phyloP scores from a whole-genome alignment of 1,140 invertebrate species.

The Dendrolimus punctatus region DNA sequence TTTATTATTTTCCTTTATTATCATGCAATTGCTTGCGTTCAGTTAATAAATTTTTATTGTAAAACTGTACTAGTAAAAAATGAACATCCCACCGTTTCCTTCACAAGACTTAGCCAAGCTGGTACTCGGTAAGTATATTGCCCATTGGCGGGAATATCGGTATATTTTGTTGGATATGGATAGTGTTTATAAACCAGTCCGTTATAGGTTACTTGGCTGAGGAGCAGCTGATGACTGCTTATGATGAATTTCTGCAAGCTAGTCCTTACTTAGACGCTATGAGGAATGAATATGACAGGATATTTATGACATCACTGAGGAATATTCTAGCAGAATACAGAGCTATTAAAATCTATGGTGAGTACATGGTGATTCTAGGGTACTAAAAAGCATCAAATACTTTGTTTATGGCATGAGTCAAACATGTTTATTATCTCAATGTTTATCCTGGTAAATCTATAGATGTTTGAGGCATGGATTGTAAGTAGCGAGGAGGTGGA shows the following conservation, averaged over 20 bases:
- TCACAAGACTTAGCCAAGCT: slow-evolving; percentile 60
- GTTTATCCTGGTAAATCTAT: too few species aligned
- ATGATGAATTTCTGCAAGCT: slow-evolving; percentile 61
- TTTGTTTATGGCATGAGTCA: too few species aligned
- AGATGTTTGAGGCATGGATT: too few species aligned
- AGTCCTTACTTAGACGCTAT: slow-evolving; percentile 59
- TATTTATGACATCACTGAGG: slow-evolving; percentile 60
- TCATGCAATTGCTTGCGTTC: not conserved
- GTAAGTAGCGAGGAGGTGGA: too few species aligned
- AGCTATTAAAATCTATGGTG: slow-evolving; percentile 60
- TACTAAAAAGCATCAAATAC: too few species aligned
- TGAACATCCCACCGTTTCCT: slow-evolving; percentile 56
- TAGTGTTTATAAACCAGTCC: slow-evolving; percentile 6
- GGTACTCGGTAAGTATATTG: slow-evolving; percentile 45
- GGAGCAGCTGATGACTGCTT: slow-evolving; percentile 62
- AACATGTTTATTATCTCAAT: too few species aligned
- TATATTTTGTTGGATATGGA: not conserved
- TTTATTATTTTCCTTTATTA: too few species aligned
- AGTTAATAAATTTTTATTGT: not conserved
- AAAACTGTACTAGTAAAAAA: slow-evolving; percentile 11
- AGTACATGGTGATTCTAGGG: slow-evolving; percentile 5
- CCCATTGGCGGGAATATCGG: slow-evolving; percentile 46
- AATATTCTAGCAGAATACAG: slow-evolving; percentile 62
- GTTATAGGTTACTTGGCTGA: slow-evolving; percentile 54
- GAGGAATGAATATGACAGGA: slow-evolving; percentile 62